Percentiles rank a stretch among this genome's conserved stretches.
Conservation (phyloP, 2,113 vertebrate genomes). For the Urocolius indicus region DNA sequence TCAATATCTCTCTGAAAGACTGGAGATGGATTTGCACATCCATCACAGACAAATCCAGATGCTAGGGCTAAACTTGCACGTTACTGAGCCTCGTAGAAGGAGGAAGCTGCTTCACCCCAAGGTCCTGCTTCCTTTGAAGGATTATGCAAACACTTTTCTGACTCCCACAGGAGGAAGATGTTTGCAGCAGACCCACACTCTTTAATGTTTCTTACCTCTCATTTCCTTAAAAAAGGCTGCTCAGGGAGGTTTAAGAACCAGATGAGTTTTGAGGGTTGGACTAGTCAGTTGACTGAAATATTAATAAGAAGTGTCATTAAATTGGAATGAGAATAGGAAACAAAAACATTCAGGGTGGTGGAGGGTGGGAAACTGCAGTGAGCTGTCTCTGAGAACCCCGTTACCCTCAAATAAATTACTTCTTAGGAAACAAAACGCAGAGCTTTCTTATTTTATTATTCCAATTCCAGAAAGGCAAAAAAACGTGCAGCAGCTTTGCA, state of each 20-base stretch:
- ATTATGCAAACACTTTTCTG: neutral
- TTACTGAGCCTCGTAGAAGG: accelerated
- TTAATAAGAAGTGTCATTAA: neutral
- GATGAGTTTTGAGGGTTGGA: neutral
- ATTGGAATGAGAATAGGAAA: neutral
- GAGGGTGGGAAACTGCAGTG: neutral
- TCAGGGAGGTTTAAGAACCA: neutral
- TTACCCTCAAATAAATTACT: neutral
- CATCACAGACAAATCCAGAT: neutral
- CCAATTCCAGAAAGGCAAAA: neutral
- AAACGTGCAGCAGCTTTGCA: neutral
- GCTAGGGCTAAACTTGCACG: neutral
- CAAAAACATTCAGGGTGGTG: neutral
- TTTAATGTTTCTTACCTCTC: neutral
- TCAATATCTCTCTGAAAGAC: neutral
- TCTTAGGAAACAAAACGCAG: neutral
- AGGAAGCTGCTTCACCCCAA: neutral
- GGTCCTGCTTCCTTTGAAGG: neutral
- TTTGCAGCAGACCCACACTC: neutral
- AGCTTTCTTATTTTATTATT: neutral
- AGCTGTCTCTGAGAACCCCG: accelerated
- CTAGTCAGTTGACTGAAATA: neutral
- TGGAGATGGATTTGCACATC: neutral
- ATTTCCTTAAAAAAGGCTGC: neutral
- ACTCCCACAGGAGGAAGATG: neutral